A percentile compares a stretch with the other conserved stretches of the same genome.
Evolutionary conservation across 2,113 vertebrate genomes (phyloP).

Genomic region (Tor tambroides): DNA sequence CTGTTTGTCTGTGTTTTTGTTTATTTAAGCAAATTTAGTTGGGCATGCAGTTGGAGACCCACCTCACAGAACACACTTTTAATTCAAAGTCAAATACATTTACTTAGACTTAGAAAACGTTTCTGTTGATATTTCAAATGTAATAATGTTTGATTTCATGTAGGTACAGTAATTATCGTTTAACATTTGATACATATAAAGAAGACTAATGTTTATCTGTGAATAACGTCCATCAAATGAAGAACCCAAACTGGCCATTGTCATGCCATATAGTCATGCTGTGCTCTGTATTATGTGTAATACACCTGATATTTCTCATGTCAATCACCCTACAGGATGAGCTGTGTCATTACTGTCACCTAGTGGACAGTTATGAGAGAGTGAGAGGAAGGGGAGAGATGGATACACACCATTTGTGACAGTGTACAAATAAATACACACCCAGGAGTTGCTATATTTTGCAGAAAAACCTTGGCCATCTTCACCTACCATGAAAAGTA

Average conservation of each 20-base stretch:
- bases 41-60: slow-evolving; percentile 1
- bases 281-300: background rate
- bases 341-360: slow-evolving; percentile 93
- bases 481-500: background rate
- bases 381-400: slow-evolving; percentile 24
- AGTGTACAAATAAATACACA: background rate
- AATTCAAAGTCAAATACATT: background rate
- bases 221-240: background rate
- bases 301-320: slow-evolving; percentile 36
- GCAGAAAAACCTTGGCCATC: background rate
- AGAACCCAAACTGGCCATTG: background rate
- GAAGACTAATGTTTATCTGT: background rate
- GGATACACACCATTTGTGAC: slow-evolving; percentile 19
- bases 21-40: slow-evolving; percentile 14
- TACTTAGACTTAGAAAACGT: background rate
- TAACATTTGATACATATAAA: background rate
- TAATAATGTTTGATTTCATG: background rate
- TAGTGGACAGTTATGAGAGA: slow-evolving; percentile 82
- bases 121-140: background rate
- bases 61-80: background rate
- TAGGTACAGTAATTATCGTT: too few species aligned
- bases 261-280: background rate
- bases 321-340: slow-evolving; percentile 72
- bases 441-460: background rate
- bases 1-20: slow-evolving; percentile 13